phyloP scores from a whole-genome alignment of 2,113 vertebrate species.

The Chionomys nivalis region DNA sequence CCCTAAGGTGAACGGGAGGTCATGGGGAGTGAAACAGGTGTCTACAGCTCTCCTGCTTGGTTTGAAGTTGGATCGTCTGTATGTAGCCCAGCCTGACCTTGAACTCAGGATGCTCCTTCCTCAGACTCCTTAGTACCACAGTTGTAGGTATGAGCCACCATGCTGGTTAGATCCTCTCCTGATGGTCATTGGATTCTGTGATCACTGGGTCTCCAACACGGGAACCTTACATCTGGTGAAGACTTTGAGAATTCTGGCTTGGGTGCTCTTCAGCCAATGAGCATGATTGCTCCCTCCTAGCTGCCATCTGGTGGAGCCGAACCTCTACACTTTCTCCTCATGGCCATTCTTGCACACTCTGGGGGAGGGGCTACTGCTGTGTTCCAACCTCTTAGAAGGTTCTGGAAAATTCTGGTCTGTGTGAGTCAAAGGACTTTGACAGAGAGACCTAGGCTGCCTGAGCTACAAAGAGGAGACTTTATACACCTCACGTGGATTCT shows the following conservation, averaged over 20 bases:
- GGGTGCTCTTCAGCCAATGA: background rate
- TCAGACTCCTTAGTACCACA: background rate
- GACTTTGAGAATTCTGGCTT: background rate
- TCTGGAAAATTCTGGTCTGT: background rate
- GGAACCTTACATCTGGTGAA: background rate
- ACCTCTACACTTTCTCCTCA: too few relatives aligned
- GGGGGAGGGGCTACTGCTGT: background rate
- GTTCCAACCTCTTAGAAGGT: background rate
- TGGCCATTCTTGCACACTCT: background rate
- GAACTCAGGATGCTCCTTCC: background rate
- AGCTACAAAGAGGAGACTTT: conserved; percentile 46
- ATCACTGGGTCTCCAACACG: background rate
- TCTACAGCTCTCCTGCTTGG: background rate
- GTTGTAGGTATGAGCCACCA: background rate
- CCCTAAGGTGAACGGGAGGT: background rate
- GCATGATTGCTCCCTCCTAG: background rate
- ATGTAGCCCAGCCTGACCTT: background rate
- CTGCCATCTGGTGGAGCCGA: background rate
- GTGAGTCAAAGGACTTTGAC: background rate
- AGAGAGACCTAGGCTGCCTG: background rate
- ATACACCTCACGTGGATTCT: conserved; percentile 37
- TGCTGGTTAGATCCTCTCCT: background rate
- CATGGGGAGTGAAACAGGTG: background rate
- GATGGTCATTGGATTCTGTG: background rate
- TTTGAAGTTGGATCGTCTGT: too few relatives aligned